phyloP scores from a whole-genome alignment of 1,140 invertebrate genomes.

The Notospermus geniculatus region DNA sequence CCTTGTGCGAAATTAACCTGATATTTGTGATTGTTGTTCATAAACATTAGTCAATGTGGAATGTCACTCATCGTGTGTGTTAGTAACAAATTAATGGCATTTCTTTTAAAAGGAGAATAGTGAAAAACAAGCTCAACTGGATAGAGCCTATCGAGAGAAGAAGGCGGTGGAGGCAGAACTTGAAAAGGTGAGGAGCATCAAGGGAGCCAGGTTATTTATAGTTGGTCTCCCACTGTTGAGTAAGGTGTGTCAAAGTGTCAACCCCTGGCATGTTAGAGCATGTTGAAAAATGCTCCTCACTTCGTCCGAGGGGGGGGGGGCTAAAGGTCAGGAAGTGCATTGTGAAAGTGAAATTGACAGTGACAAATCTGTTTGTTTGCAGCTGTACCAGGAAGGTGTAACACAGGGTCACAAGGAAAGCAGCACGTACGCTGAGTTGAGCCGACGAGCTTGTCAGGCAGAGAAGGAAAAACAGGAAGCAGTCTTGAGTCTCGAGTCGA shows the following conservation, averaged over 20 bases:
- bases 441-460: conserved; percentile 43
- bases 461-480: conserved; percentile 46
- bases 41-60: too few species aligned
- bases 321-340: too few species aligned
- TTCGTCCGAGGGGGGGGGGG: too few species aligned
- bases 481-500: conserved; percentile 33
- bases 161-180: conserved; percentile 48
- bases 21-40: too few species aligned
- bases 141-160: conserved; percentile 48
- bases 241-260: too few species aligned
- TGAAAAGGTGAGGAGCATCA: conserved; percentile 48
- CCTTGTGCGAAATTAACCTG: too few species aligned
- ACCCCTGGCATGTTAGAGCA: too few species aligned
- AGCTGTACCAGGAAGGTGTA: conserved; percentile 42
- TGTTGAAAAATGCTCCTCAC: too few species aligned
- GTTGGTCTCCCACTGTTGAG: too few species aligned
- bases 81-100: too few species aligned
- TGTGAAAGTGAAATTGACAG: neutral
- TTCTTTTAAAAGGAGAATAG: conserved; percentile 43
- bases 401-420: conserved; percentile 36
- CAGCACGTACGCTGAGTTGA: conserved; percentile 39
- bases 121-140: conserved; percentile 42
- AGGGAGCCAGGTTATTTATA: too few species aligned
- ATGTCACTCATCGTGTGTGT: too few species aligned
- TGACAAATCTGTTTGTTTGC: conserved; percentile 13